A percentile compares a stretch with the other conserved stretches of the same genome.
These are phyloP conservation scores for Muntiacus muntjak DNA, from an alignment of 2,113 vertebrate genomes.

Conservation along the genomic window DNA sequence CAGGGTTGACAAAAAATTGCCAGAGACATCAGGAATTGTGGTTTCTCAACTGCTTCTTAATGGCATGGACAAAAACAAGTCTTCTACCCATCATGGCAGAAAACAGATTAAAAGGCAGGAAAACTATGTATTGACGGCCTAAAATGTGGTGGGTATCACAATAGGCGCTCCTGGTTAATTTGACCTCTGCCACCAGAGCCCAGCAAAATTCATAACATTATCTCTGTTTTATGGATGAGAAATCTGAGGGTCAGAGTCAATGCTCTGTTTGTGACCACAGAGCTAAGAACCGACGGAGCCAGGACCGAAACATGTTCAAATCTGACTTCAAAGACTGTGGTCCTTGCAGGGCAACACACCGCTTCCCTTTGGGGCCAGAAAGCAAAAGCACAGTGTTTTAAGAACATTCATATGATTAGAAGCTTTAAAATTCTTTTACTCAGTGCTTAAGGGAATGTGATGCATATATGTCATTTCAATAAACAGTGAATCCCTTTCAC, in stretches of 20 bases:
- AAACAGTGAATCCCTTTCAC: background rate
- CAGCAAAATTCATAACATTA: background rate
- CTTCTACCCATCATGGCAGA: background rate
- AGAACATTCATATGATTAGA: background rate
- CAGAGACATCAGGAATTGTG: background rate
- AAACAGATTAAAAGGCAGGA: background rate
- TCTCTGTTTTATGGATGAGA: background rate
- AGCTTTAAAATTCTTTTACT: background rate
- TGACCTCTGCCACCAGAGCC: fast-evolving
- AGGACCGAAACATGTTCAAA: background rate
- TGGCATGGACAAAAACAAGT: background rate
- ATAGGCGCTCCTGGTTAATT: background rate
- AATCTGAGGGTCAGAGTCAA: background rate
- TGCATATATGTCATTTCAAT: background rate
- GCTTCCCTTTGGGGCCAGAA: background rate
- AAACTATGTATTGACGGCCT: background rate
- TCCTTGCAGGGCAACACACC: background rate
- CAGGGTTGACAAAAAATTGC: background rate
- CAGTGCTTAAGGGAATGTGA: background rate
- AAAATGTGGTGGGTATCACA: background rate
- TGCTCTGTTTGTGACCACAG: fast-evolving
- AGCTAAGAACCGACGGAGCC: background rate
- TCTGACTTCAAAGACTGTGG: background rate
- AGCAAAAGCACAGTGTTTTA: background rate
- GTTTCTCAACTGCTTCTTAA: background rate